Percentiles rank a stretch among this genome's conserved stretches.
These are phyloP conservation scores for Platerodrilus igneus DNA, from an alignment of 2,888 invertebrate species.

Conservation along the genomic window DNA sequence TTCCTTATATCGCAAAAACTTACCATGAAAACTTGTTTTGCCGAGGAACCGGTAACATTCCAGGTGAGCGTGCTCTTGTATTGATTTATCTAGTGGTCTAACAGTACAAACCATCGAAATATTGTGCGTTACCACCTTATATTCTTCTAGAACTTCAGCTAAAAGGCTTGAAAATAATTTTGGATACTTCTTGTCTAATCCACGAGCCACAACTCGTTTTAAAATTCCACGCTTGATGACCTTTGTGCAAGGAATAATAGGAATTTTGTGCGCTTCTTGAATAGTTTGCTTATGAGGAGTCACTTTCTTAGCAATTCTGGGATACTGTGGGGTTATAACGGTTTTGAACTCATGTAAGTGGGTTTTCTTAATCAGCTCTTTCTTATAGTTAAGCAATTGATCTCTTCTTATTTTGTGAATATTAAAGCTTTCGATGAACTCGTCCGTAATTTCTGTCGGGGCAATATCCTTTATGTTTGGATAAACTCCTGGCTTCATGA, in stretches of 20 bases:
- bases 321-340: conserved; percentile 40
- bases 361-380: too few relatives aligned
- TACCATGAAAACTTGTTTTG: conserved; percentile 55
- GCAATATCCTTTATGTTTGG: too few relatives aligned
- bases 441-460: too few relatives aligned
- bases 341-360: too few relatives aligned
- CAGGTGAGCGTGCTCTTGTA: conserved; percentile 49
- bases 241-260: conserved; percentile 58
- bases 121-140: conserved; percentile 57
- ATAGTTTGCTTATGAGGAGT: conserved; percentile 49
- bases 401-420: too few relatives aligned
- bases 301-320: conserved; percentile 36
- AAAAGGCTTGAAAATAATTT: conserved; percentile 53
- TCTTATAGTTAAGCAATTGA: too few relatives aligned
- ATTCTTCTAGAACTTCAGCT: conserved; percentile 55
- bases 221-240: conserved; percentile 60
- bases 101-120: conserved; percentile 62
- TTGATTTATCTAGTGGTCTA: conserved; percentile 54
- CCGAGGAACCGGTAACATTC: conserved; percentile 59
- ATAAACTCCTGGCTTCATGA: too few relatives aligned
- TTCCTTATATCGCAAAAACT: conserved; percentile 55
- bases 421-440: too few relatives aligned
- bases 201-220: conserved; percentile 53
- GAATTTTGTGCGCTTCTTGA: conserved; percentile 55
- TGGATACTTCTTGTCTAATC: conserved; percentile 55